Conservation (phyloP, 2,888 invertebrate genomes). For the Lobophora halterata region DNA sequence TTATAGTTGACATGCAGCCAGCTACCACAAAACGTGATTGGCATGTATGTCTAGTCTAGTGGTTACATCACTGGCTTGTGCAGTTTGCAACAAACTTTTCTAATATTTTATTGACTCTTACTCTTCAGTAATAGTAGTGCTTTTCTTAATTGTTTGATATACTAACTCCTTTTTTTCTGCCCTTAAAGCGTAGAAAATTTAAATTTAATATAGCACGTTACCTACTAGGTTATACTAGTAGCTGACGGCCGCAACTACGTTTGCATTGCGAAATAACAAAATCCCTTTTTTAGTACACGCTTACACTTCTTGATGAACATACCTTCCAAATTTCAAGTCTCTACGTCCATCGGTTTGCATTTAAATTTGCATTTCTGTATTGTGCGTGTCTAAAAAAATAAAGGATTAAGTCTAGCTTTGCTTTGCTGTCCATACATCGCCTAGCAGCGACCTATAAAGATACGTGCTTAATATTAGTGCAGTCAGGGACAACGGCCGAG, state of each 20-base stretch:
- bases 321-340: too few species aligned
- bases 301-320: too few species aligned
- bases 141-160: background rate
- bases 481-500: conserved; percentile 78
- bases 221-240: too few species aligned
- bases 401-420: conserved; percentile 7
- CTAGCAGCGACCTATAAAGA: conserved; percentile 75
- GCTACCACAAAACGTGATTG: conserved; percentile 58
- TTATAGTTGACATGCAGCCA: conserved; percentile 74
- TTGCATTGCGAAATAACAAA: too few species aligned
- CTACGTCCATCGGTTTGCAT: too few species aligned
- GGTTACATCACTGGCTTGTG: conserved; percentile 62
- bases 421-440: conserved; percentile 54
- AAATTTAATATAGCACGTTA: too few species aligned
- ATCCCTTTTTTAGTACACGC: too few species aligned
- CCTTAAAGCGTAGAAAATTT: too few species aligned
- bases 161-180: too few species aligned
- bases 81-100: conserved; percentile 36
- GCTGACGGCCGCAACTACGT: too few species aligned
- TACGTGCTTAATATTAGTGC: conserved; percentile 71
- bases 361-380: too few species aligned
- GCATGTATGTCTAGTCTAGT: conserved; percentile 45
- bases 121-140: background rate
- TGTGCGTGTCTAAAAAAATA: background rate
- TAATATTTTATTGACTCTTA: background rate